Percentiles rank a stretch among this genome's conserved stretches.
Evolutionary conservation across 2,113 vertebrate genomes (phyloP).

Genomic region (Heloderma charlesbogerti): DNA sequence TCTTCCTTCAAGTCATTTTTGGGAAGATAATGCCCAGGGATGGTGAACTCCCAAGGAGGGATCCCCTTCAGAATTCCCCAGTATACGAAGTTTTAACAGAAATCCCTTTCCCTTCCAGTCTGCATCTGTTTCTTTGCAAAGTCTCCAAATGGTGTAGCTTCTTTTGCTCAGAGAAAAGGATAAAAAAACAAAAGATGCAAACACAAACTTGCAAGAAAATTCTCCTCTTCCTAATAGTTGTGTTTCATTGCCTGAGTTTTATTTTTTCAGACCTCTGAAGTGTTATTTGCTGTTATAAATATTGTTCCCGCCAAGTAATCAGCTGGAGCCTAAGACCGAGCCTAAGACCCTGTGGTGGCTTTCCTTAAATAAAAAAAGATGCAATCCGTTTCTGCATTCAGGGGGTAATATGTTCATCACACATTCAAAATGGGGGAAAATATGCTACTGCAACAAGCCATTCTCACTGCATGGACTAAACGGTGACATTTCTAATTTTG

Average conservation of each 20-base stretch:
- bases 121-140: conserved; percentile 31
- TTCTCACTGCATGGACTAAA: neutral
- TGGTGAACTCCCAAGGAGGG: conserved; percentile 52
- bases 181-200: neutral
- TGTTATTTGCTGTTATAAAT: neutral
- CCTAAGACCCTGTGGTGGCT: neutral
- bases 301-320: neutral
- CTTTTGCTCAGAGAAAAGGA: neutral
- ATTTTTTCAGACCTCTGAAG: neutral
- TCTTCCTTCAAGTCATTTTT: conserved; percentile 56
- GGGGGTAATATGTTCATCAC: neutral
- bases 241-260: neutral
- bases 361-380: neutral
- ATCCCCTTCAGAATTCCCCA: conserved; percentile 59
- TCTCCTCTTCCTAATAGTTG: neutral
- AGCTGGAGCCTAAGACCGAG: neutral
- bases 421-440: neutral
- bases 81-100: conserved; percentile 58
- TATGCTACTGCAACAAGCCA: neutral
- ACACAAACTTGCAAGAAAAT: neutral
- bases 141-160: conserved; percentile 6
- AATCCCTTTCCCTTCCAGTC: neutral
- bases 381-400: neutral
- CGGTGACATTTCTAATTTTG: conserved; percentile 29
- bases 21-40: conserved; percentile 57